These are phyloP conservation scores for Nansenia antarctica DNA, from an alignment of 2,113 vertebrate species.

Conservation along the genomic window DNA sequence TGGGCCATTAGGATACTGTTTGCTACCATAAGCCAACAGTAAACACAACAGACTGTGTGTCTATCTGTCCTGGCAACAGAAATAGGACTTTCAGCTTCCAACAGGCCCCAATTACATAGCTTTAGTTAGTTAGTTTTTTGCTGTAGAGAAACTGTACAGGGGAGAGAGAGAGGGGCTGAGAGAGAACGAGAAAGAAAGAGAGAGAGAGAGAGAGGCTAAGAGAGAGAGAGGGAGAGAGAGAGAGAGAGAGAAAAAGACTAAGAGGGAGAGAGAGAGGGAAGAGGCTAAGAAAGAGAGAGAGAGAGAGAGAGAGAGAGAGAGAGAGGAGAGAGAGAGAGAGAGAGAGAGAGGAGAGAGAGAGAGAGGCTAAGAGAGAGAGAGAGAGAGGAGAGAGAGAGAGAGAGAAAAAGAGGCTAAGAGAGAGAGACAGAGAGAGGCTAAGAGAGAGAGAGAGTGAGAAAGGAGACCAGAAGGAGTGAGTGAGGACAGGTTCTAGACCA, in stretches of 20 bases:
- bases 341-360: too few species aligned
- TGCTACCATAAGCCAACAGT: slow-evolving; percentile 62
- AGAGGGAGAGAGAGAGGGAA: not conserved
- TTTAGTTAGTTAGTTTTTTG: slow-evolving; percentile 47
- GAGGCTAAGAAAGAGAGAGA: not conserved
- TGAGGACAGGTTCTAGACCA: slow-evolving; percentile 11
- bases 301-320: not conserved
- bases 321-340: not conserved
- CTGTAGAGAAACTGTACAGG: too few species aligned
- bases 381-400: not conserved
- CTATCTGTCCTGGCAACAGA: slow-evolving; percentile 64
- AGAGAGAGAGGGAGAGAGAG: not conserved
- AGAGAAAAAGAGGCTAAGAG: too few species aligned
- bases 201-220: too few species aligned
- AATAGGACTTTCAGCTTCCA: slow-evolving; percentile 53
- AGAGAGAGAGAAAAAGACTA: too few species aligned
- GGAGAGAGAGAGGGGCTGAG: too few species aligned
- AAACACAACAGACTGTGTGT: slow-evolving; percentile 56
- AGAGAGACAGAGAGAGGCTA: not conserved
- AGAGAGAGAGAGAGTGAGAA: not conserved
- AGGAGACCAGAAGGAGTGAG: not conserved
- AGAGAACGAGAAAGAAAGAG: too few species aligned
- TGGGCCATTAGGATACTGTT: slow-evolving; percentile 67
- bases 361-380: not conserved
- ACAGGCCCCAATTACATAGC: slow-evolving; percentile 63